These are phyloP conservation scores for Caloenas nicobarica DNA, from an alignment of 2,113 vertebrate genomes.

Conservation along the genomic window DNA sequence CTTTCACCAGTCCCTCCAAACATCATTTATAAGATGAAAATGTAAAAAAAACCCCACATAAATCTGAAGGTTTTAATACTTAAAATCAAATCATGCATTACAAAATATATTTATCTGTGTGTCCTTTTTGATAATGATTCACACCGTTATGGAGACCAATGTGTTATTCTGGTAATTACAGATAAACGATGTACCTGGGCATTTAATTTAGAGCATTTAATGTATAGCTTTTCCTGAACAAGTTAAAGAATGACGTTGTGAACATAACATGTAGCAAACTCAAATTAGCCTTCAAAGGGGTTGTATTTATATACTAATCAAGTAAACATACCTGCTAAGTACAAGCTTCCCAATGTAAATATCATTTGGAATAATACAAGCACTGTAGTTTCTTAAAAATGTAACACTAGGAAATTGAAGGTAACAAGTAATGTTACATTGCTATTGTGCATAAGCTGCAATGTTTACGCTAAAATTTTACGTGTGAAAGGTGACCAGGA, in stretches of 20 bases:
- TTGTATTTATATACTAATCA: neutral
- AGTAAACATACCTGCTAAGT: neutral
- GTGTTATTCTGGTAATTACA: neutral
- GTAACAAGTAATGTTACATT: accelerated
- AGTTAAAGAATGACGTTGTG: neutral
- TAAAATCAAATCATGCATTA: neutral
- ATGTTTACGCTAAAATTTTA: neutral
- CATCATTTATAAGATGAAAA: neutral
- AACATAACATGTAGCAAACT: neutral
- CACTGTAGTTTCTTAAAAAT: neutral
- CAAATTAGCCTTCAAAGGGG: neutral
- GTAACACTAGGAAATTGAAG: neutral
- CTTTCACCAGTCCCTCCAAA: neutral
- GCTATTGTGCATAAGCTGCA: neutral
- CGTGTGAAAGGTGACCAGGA: neutral
- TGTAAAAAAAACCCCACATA: neutral
- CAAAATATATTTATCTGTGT: neutral
- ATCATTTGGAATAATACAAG: neutral
- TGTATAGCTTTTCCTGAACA: neutral
- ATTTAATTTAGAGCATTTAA: neutral
- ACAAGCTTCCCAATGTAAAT: accelerated
- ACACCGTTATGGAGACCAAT: neutral
- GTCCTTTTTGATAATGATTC: neutral
- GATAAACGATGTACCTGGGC: neutral
- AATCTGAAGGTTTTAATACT: neutral